phyloP scores from a whole-genome alignment of 2,797 vertebrate genomes.

The Oceanodroma leucorhoa region DNA sequence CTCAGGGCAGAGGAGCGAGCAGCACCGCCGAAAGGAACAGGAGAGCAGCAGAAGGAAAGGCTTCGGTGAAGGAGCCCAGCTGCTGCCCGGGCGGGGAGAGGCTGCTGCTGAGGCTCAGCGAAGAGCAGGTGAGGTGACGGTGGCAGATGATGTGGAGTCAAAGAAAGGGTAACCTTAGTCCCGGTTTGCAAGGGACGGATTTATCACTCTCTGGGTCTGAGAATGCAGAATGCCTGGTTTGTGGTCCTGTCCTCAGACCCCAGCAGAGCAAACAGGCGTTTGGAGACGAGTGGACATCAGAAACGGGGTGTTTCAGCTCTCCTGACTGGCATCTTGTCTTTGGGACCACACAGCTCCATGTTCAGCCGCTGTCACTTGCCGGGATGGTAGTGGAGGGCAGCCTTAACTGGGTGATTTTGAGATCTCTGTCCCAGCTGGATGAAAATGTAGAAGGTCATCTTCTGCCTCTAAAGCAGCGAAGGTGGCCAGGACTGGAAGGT shows the following conservation, averaged over 20 bases:
- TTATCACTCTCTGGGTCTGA: not conserved
- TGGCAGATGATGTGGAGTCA: not conserved
- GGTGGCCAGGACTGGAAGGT: not conserved
- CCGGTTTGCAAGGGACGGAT: not conserved
- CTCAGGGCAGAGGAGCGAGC: not conserved
- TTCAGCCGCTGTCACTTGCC: not conserved
- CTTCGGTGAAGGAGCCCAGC: fast-evolving
- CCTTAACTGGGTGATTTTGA: too few species aligned
- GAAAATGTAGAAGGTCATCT: not conserved
- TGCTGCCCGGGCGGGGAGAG: not conserved
- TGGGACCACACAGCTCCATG: fast-evolving
- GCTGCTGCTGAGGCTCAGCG: not conserved
- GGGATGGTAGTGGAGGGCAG: not conserved
- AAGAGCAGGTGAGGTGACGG: not conserved
- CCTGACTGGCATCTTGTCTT: not conserved
- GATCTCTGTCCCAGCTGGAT: not conserved
- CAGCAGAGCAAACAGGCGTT: fast-evolving
- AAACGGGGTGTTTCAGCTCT: fast-evolving
- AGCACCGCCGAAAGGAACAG: not conserved
- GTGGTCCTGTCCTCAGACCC: not conserved
- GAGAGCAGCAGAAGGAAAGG: not conserved
- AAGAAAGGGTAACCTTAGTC: not conserved
- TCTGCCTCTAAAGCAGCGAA: not conserved
- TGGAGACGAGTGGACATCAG: not conserved
- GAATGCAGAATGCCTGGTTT: not conserved